Conservation (phyloP, 1,140 invertebrate species). For the Contarinia nasturtii region DNA sequence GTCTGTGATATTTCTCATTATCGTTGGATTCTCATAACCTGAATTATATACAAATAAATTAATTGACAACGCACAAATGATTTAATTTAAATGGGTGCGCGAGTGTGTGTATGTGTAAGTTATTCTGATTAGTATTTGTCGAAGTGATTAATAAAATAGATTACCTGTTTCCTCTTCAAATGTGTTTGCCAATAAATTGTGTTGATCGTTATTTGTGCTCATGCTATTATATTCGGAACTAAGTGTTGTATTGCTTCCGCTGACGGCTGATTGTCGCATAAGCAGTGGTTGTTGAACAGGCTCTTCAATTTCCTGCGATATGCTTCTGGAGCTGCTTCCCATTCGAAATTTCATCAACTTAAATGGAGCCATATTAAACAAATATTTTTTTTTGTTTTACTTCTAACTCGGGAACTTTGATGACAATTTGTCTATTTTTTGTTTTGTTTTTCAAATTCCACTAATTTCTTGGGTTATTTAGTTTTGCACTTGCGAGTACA, state of each 20-base stretch:
- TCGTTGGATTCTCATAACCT: too few relatives aligned
- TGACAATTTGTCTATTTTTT: background rate
- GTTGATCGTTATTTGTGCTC: conserved; percentile 16
- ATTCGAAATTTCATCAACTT: conserved; percentile 24
- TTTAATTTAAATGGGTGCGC: too few relatives aligned
- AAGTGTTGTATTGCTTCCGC: conserved; percentile 20
- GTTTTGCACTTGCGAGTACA: too few relatives aligned
- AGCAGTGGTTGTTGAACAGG: conserved; percentile 19
- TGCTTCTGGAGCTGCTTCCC: conserved; percentile 20
- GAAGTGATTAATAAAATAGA: too few relatives aligned
- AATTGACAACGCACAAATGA: too few relatives aligned
- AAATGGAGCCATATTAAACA: conserved; percentile 17
- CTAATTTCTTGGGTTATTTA: too few relatives aligned
- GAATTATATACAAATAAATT: too few relatives aligned
- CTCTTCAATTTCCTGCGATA: conserved; percentile 22
- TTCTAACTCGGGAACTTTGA: background rate
- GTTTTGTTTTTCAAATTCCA: too few relatives aligned
- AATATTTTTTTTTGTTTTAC: background rate
- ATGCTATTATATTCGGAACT: conserved; percentile 21
- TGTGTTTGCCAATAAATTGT: conserved; percentile 13
- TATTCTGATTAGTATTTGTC: too few relatives aligned
- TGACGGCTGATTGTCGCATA: conserved; percentile 10
- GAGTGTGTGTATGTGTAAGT: too few relatives aligned
- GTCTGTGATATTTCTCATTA: too few relatives aligned
- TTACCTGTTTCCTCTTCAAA: conserved; percentile 6